phyloP scores from a whole-genome alignment of 2,888 invertebrate genomes.

The Drosophila anceps region DNA sequence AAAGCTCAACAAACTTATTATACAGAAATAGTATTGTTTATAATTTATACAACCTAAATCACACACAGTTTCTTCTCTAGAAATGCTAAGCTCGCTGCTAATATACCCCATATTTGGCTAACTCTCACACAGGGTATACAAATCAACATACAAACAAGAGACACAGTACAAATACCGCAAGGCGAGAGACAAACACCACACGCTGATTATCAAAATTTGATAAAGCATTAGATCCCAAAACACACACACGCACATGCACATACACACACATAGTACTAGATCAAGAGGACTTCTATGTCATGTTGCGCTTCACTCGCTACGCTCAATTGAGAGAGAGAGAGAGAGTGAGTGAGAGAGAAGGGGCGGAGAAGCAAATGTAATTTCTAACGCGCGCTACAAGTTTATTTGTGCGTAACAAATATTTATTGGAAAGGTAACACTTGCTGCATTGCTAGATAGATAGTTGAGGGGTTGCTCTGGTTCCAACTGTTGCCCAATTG shows the following conservation, averaged over 20 bases:
- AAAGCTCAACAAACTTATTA: too few relatives aligned
- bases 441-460: slow-evolving; percentile 50
- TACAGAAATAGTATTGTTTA: too few relatives aligned
- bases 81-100: background rate
- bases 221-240: slow-evolving; percentile 68
- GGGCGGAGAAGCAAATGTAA: slow-evolving; percentile 29
- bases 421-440: slow-evolving; percentile 82
- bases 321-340: slow-evolving; percentile 12
- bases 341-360: slow-evolving; percentile 1
- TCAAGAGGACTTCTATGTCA: slow-evolving; percentile 41
- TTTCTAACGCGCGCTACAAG: slow-evolving; percentile 75
- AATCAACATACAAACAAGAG: slow-evolving; percentile 62
- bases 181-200: slow-evolving; percentile 61
- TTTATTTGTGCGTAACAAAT: slow-evolving; percentile 80
- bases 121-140: slow-evolving; percentile 39
- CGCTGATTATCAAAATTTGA: slow-evolving; percentile 76
- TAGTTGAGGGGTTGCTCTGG: background rate
- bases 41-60: background rate
- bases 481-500: slow-evolving; percentile 69
- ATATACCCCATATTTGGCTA: slow-evolving; percentile 1
- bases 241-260: slow-evolving; percentile 36
- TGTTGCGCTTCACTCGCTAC: slow-evolving; percentile 69
- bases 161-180: slow-evolving; percentile 53
- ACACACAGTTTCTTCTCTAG: background rate
- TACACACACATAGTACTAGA: slow-evolving; percentile 28